Base-by-base conservation (phyloP, 2,113 vertebrate genomes). In the Marmota monax region DNA sequence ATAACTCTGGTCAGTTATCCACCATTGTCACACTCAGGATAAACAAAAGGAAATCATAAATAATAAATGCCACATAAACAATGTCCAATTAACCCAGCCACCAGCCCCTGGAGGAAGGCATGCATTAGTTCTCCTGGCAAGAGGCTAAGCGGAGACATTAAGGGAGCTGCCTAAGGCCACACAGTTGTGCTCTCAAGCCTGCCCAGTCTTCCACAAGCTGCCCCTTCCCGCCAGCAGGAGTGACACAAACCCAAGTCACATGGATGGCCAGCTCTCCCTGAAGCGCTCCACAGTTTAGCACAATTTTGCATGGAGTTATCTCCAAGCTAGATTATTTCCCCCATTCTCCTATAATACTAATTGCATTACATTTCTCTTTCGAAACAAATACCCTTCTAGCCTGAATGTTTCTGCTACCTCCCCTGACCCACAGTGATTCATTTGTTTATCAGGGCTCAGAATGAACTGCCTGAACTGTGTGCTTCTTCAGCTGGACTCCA, bases 21-120 rank as follows among this genome's bases (percentile, higher is more conserved):
- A 25, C 0, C 5, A 32, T 22, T 79, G 63, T 76, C 51, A 18
- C 34, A n/a, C 48, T 90, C 48, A 56, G 29, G 39, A 42, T 10
- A 58, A 32, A 78, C 29, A 27, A 86, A 78, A 93, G 48, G 67
- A 92, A 90, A 48, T 29, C 82, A 39, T 84, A 82, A 88, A 56
- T 79, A 83, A 77, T 56, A 48, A 88, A 45, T 77, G 48, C 42
- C n/a, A 72, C 39, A 53, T 69, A 34, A 94, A 90, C 92, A 48
- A 37, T 25, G 29, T 32, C 23, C 65, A 53, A 20, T 76, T 65
- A 92, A 74, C 77, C 48, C 48, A 88, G 85, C 16, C 82, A 14
- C 83, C 85, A n/a, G 65, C n/a, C 91, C 78, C 1, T 4, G 1
- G 90, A 67, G 39, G 77, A 86, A 77, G 45, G 61, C 5, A 9